phyloP scores from a whole-genome alignment of 1,140 invertebrate species.

The Globodera rostochiensis region DNA sequence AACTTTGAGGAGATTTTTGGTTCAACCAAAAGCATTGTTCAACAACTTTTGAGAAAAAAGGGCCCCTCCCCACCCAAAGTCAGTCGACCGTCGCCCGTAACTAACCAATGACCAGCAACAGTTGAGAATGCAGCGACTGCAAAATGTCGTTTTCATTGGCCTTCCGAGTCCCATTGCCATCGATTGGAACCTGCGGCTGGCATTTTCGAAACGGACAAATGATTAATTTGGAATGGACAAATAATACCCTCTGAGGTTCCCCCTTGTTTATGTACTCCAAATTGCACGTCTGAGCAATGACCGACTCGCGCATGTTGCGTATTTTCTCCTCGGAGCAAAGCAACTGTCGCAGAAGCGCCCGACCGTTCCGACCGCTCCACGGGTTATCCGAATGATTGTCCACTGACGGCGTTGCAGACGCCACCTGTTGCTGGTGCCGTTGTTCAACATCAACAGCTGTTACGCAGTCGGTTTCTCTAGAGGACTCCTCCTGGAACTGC shows the following conservation, averaged over 20 bases:
- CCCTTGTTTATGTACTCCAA: conserved; percentile 56
- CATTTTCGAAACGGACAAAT: not conserved
- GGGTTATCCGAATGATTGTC: conserved; percentile 29
- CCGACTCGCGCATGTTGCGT: conserved; percentile 57
- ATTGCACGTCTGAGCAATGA: conserved; percentile 61
- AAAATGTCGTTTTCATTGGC: conserved; percentile 63
- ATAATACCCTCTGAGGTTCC: conserved; percentile 37
- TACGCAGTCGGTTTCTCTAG: not conserved
- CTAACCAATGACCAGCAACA: conserved; percentile 58
- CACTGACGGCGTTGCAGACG: conserved; percentile 1
- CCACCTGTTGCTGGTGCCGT: no score
- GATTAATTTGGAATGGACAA: not conserved
- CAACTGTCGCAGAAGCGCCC: conserved; percentile 47
- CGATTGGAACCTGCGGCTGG: conserved; percentile 15
- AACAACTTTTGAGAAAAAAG: no score
- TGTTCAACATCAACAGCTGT: not conserved
- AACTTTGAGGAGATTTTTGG: no score
- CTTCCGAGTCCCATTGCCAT: conserved; percentile 44
- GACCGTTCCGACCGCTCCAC: conserved; percentile 41
- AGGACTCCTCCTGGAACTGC: not conserved
- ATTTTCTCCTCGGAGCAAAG: conserved; percentile 60
- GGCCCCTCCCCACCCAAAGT: not conserved
- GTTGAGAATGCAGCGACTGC: conserved; percentile 61
- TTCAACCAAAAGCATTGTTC: no score
- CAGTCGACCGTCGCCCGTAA: not conserved